phyloP scores from a whole-genome alignment of 2,888 invertebrate genomes.

The Danaus chrysippus region DNA sequence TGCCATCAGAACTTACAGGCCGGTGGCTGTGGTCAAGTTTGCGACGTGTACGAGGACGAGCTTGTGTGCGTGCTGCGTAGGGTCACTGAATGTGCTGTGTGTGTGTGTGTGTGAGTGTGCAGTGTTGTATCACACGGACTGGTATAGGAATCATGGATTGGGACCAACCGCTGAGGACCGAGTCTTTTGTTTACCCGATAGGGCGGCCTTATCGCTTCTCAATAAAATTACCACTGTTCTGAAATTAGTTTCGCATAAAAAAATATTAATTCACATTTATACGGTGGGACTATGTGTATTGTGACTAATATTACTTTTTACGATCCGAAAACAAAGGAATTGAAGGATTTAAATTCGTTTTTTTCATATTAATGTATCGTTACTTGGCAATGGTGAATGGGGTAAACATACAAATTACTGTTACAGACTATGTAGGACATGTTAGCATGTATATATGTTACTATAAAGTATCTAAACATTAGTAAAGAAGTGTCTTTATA shows the following conservation, averaged over 20 bases:
- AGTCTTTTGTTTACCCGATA: conserved; percentile 64
- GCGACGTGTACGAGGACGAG: conserved; percentile 49
- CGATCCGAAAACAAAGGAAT: not conserved
- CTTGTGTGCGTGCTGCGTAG: conserved; percentile 28
- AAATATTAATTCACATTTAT: conserved; percentile 8
- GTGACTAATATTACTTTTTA: not conserved
- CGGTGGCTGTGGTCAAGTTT: conserved; percentile 56
- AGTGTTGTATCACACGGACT: conserved; percentile 29
- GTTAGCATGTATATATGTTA: not conserved
- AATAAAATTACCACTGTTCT: conserved; percentile 26
- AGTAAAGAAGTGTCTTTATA: not conserved
- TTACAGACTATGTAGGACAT: too few species aligned
- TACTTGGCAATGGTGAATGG: conserved; percentile 52
- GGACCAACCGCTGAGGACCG: conserved; percentile 50
- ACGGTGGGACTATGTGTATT: not conserved
- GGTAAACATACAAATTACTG: conserved; percentile 40
- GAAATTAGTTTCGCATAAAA: conserved; percentile 26
- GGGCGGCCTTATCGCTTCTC: conserved; percentile 40
- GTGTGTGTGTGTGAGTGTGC: conserved; percentile 18
- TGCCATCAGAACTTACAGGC: conserved; percentile 50
- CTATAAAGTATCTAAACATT: not conserved
- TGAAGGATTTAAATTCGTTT: conserved; percentile 7
- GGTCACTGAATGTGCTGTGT: conserved; percentile 12
- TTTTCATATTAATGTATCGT: conserved; percentile 27
- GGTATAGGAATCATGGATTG: conserved; percentile 39